phyloP scores from a whole-genome alignment of 2,113 vertebrate genomes.

The Phrynosoma blainvillii region DNA sequence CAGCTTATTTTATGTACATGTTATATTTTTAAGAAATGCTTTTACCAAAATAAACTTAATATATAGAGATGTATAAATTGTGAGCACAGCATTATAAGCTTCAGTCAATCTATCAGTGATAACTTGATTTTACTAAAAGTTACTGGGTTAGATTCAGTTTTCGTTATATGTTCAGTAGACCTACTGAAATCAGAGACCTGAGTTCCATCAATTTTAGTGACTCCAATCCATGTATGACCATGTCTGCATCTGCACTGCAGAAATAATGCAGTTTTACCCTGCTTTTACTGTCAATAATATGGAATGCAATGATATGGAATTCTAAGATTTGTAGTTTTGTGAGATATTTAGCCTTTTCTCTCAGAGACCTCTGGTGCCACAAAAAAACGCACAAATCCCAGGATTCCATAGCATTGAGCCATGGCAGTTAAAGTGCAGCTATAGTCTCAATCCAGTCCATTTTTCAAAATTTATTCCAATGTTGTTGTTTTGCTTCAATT shows the following conservation, averaged over 20 bases:
- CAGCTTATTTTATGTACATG: conserved; percentile 28
- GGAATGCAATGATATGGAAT: too few species aligned
- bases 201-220: background rate
- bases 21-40: conserved; percentile 32
- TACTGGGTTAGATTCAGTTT: background rate
- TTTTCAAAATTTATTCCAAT: conserved; percentile 31
- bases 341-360: too few species aligned
- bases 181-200: background rate
- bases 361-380: too few species aligned
- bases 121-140: conserved; percentile 13
- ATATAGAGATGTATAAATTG: background rate
- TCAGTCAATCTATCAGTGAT: conserved; percentile 3
- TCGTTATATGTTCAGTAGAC: background rate
- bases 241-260: too few species aligned
- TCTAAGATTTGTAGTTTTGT: too few species aligned
- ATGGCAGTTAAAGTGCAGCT: too few species aligned
- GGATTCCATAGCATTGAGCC: too few species aligned
- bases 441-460: background rate
- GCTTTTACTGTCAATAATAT: too few species aligned
- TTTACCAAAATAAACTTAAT: conserved; percentile 6
- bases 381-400: too few species aligned
- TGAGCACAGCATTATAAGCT: conserved; percentile 33
- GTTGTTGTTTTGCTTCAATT: conserved; percentile 37
- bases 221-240: background rate
- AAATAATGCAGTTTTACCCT: too few species aligned